Conservation (phyloP, 2,888 invertebrate species). For the Rhopalosiphum nymphaeae region DNA sequence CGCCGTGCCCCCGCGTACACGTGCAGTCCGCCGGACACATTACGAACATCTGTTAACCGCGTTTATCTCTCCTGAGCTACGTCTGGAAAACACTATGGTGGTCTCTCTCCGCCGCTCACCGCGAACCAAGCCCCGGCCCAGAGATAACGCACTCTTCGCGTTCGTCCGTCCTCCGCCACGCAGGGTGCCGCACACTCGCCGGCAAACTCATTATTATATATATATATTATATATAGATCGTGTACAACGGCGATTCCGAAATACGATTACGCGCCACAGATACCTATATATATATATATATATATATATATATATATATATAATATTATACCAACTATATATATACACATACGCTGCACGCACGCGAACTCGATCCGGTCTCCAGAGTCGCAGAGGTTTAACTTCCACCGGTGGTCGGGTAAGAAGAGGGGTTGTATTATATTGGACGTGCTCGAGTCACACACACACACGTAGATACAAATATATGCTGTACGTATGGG, state of each 20-base stretch:
- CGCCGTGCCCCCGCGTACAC: neutral
- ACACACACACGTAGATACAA: neutral
- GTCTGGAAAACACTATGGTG: slow-evolving; percentile 1
- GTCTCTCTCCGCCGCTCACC: neutral
- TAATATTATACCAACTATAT: no score
- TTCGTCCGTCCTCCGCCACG: neutral
- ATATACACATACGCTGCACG: neutral
- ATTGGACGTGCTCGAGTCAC: slow-evolving; percentile 28
- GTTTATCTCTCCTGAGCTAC: neutral
- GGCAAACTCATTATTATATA: neutral
- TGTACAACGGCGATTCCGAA: slow-evolving; percentile 47
- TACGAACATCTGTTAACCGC: slow-evolving; percentile 44
- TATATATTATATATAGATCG: slow-evolving; percentile 10
- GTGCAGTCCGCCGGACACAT: neutral
- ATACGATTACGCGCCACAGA: slow-evolving; percentile 29
- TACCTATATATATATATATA: neutral
- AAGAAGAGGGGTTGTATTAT: neutral
- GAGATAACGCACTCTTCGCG: neutral
- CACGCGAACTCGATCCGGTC: slow-evolving; percentile 26
- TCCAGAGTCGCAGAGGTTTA: slow-evolving; percentile 41
- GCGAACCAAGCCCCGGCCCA: neutral
- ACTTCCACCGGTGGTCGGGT: neutral
- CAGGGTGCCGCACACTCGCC: neutral
- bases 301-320: neutral
- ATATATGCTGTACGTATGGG: neutral